Evolutionary conservation across 2,113 vertebrate genomes (phyloP).

Genomic region (Rhizomys pruinosus): DNA sequence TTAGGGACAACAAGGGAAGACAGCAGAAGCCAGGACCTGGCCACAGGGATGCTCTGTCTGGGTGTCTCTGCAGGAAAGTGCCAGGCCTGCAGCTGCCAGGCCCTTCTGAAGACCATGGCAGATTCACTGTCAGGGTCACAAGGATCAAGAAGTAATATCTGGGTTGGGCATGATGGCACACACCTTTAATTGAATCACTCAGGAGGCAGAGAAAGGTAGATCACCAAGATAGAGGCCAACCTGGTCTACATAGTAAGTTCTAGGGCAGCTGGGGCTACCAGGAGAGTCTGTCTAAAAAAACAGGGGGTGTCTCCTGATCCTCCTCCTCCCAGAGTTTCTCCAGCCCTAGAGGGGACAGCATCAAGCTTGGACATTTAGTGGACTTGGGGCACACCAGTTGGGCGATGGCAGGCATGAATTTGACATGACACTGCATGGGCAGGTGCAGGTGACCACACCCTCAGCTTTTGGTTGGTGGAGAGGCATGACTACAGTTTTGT

Average conservation of each 20-base stretch:
- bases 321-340: neutral
- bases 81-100: neutral
- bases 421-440: neutral
- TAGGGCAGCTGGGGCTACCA: too few species aligned
- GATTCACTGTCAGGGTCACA: neutral
- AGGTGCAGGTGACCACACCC: neutral
- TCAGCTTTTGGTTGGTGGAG: neutral
- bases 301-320: neutral
- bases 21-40: neutral
- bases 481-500: accelerated
- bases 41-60: neutral
- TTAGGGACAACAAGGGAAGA: neutral
- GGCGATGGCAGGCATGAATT: neutral
- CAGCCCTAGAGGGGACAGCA: neutral
- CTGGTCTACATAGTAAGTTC: too few species aligned
- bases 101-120: neutral
- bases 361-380: too few species aligned
- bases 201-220: too few species aligned
- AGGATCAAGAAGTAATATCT: neutral
- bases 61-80: neutral
- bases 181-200: too few species aligned
- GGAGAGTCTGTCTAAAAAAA: too few species aligned
- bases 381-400: neutral
- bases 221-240: too few species aligned
- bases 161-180: too few species aligned